Conservation (phyloP, 1,140 invertebrate genomes). For the Piezodorus guildinii region DNA sequence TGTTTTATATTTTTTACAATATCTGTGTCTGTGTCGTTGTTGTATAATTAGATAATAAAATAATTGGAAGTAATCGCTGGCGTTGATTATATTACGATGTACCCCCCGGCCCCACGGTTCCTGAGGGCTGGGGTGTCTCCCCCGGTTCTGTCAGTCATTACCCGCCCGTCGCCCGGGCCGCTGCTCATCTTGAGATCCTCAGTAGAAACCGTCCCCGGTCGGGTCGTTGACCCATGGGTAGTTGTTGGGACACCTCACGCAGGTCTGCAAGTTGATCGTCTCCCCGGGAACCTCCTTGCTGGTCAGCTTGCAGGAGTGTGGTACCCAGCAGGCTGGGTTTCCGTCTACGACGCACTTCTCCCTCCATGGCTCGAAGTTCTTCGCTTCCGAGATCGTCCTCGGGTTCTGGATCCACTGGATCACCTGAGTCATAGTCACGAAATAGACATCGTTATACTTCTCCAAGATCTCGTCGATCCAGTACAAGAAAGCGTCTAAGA, state of each 20-base stretch:
- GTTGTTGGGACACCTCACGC: conserved; percentile 82
- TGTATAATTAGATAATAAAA: too few species aligned
- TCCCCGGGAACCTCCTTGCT: conserved; percentile 86
- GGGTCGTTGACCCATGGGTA: conserved; percentile 91
- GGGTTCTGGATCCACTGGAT: conserved; percentile 96
- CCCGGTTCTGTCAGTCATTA: neutral
- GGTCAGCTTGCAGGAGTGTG: conserved; percentile 78
- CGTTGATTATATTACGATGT: too few species aligned
- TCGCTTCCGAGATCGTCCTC: conserved; percentile 65
- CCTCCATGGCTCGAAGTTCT: conserved; percentile 88
- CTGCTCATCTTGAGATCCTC: conserved; percentile 28
- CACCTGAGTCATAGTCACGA: conserved; percentile 94
- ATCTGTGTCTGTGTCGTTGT: too few species aligned
- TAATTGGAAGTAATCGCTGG: too few species aligned
- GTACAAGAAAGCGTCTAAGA: conserved; percentile 81
- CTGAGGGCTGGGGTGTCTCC: too few species aligned
- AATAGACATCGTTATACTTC: conserved; percentile 86
- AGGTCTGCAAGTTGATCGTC: conserved; percentile 85
- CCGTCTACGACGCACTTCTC: conserved; percentile 80
- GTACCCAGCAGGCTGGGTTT: conserved; percentile 68
- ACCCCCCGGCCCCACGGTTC: too few species aligned
- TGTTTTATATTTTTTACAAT: too few species aligned
- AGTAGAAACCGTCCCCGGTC: conserved; percentile 81
- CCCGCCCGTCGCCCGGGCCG: neutral
- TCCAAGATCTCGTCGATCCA: conserved; percentile 87